Base-by-base conservation (phyloP, 2,113 vertebrate genomes). In the Typhlomys cinereus region DNA sequence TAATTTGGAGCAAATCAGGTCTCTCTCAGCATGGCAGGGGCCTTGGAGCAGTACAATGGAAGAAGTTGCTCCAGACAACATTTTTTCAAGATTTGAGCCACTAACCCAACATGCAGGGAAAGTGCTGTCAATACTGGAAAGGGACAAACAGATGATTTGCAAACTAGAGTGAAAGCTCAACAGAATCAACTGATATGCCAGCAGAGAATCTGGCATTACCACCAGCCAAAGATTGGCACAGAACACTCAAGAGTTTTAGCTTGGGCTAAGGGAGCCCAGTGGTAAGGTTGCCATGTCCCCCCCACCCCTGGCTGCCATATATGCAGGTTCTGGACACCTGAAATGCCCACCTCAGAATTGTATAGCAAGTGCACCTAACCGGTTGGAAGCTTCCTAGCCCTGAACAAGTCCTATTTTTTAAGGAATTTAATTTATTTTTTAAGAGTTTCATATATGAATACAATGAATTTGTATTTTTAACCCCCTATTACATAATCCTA, bases 131-230 rank as follows among this genome's bases (percentile, higher is more conserved):
- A 83, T 34, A 54, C 62, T 88, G 23, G 9, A 20, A 52, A 78
- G n/a, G 25, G 70, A 59, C 48, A 75, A 81, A 82, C 67, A 54
- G 80, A 73, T 31, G 46, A 76, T 59, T 57, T 59, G 34, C 31
- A 76, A 46, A 67, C 62, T 67, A 61, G 74, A 81, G n/a, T n/a
- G 64, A 89, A 36, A 17, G 21, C 91, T 93, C 57, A 78, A 29
- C 25, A 75, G 73, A 90, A 52, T 61, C 81, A 78, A 61, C 23
- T 41, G 89, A 36, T 27, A 78, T 83, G 59, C 59, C 21, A 62
- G 3, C 50, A 52, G 88, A 81, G 61, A 73, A 36, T 52, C 54
- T 48, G 80, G 27, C 41, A 61, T 46, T 52, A 27, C 69, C 52
- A 29, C 39, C 64, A 82, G 85, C 61, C 21, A 11, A 36, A 52